A percentile compares a stretch with the other conserved stretches of the same genome.
These are phyloP conservation scores for Heterocephalus glaber DNA, from an alignment of 2,113 vertebrate genomes.

Conservation along the genomic window DNA sequence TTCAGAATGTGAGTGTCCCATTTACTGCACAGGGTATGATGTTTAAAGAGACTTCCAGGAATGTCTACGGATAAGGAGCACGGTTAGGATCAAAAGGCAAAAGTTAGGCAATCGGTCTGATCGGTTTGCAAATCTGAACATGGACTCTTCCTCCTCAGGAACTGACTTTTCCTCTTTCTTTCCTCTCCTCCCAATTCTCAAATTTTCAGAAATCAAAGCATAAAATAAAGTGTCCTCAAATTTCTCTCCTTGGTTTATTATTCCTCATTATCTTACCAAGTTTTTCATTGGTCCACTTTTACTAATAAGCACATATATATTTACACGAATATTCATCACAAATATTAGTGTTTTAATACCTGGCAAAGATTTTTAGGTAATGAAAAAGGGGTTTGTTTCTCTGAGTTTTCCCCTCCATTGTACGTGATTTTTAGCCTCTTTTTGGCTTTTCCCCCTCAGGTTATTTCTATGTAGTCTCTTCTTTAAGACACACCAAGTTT, in stretches of 20 bases:
- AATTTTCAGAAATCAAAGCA: not conserved
- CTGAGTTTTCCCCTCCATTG: not conserved
- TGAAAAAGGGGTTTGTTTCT: not conserved
- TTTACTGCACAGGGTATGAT: not conserved
- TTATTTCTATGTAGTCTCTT: not conserved
- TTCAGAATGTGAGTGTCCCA: not conserved
- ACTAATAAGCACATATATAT: not conserved
- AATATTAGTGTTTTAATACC: not conserved
- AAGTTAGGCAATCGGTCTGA: not conserved
- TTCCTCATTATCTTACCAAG: not conserved
- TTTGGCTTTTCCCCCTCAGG: not conserved
- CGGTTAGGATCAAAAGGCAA: not conserved
- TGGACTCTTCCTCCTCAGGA: not conserved
- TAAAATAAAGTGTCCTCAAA: not conserved
- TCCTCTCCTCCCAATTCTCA: not conserved
- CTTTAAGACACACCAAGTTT: not conserved
- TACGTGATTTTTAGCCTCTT: not conserved
- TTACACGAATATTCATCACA: not conserved
- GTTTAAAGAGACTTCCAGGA: not conserved
- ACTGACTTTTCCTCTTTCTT: not conserved
- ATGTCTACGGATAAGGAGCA: not conserved
- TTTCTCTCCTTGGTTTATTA: not conserved
- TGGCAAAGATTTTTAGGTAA: not conserved
- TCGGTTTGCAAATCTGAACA: not conserved
- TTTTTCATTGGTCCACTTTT: not conserved